Evolutionary conservation across 1,140 invertebrate species (phyloP), one percentile per base, ranked within the genome.

Genomic region (Cyclargus thomasi): DNA sequence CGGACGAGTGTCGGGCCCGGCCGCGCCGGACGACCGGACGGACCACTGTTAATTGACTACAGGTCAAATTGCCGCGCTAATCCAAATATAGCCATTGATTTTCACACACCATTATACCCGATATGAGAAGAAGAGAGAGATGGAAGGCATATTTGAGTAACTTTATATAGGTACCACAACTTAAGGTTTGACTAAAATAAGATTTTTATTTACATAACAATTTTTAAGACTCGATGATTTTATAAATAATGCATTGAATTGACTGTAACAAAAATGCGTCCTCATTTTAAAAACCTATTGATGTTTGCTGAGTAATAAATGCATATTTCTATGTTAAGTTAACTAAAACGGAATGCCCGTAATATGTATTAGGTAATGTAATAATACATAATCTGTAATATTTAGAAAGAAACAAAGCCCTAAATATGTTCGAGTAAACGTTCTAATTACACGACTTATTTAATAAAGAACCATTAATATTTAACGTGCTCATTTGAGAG

Each of bases 51-150:
- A 71, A 71, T 71, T 71, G 70, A 71, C 70, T 71, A 67, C 67
- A 22, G 67, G 70, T 71, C 70, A 71, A 71, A 71, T 67, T 66
- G 29, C 70, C 70, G 22, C 70, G 64, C 63, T 69, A 67, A 69
- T 71, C 70, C 70, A 71, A 71, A 71, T 71, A 71, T 64, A 70
- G 39, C 39, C 64, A 64, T 67, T 69, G 67, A 71, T 71, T 71
- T 71, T 71, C 63, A 68, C 68, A 71, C 62, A 71, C 14, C 39
- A 8, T 14, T 47, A 14, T 47, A 14, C 29, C 29, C 29, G 29
- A 4, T 47, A 47, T 47, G 39, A n/a, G n/a, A n/a, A n/a, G n/a
- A n/a, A n/a, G n/a, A n/a, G n/a, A n/a, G n/a, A n/a, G n/a, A n/a
- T n/a, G n/a, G n/a, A n/a, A n/a, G n/a, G 14, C 39, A 47, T 11